Evolutionary conservation across 2,797 vertebrate species (phyloP), one percentile per base, ranked within the genome.

Genomic region (Semotilus atromaculatus): DNA sequence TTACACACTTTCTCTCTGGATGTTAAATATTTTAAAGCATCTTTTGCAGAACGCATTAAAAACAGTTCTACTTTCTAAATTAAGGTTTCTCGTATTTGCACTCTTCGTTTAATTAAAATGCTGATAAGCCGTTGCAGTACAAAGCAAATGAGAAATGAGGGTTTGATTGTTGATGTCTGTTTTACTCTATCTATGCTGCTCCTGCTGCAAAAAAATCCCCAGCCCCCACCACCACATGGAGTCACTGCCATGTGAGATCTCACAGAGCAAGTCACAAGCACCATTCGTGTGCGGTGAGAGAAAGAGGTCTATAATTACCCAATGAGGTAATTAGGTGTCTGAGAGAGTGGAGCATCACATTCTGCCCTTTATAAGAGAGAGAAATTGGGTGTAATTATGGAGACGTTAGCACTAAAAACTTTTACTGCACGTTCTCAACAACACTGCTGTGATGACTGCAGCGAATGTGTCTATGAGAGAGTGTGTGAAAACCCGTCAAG

Each of bases 321-420:
- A 85, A 85, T 85, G 76, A 85, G 83, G 83, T 80, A 85, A 85
- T 85, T 79, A 80, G 76, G 76, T 72, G 83, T 85, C 75, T 85
- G 43, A 70, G 85, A 71, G 85, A 60, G 55, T n/a, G 73, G 83
- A 85, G 76, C 83, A 79, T 84, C 83, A 72, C 75, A 72, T 71
- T 84, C 75, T 84, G 83, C 66, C 53, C 83, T 85, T 80, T 85
- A 72, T 51, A 71, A 72, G 83, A 79, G 75, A 23, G 83, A 53
- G 76, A 85, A 85, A 85, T 79, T 79, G 68, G 83, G 40, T 85
- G 67, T 85, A 85, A 85, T 85, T 85, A 85, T 80, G 67, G 83
- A 79, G 83, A 60, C 16, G 67, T 85, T 85, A 53, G 76, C 55
- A 21, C 83, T 48, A 29, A 71, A 77, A 85, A 79, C 76, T 72